Conservation (phyloP, 2,888 invertebrate species). For the Tetragonisca angustula region DNA sequence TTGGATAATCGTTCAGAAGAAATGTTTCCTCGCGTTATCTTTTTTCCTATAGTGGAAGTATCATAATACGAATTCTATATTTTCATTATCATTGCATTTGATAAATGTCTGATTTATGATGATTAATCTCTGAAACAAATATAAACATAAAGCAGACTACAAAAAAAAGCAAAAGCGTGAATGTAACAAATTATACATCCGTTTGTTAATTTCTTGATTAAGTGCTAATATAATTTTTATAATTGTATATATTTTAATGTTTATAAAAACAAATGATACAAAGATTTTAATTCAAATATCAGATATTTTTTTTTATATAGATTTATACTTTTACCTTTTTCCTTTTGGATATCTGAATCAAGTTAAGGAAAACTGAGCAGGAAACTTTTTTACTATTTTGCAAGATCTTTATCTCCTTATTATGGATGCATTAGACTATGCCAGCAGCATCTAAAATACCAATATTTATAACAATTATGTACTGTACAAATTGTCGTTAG, state of each 20-base stretch:
- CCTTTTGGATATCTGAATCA: neutral
- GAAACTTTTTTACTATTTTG: neutral
- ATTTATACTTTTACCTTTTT: neutral
- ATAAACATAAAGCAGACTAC: neutral
- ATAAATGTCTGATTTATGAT: neutral
- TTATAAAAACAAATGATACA: neutral
- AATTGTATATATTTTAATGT: neutral
- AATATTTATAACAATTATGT: neutral
- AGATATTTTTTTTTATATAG: neutral
- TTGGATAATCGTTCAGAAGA: neutral
- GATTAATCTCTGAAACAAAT: neutral
- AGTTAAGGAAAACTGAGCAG: neutral
- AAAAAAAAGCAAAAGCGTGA: neutral
- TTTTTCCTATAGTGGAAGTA: neutral
- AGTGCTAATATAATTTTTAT: neutral
- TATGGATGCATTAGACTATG: neutral
- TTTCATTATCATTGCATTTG: neutral
- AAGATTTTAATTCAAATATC: neutral
- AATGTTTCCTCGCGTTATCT: neutral
- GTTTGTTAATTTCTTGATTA: neutral
- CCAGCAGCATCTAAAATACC: neutral
- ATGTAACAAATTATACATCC: neutral
- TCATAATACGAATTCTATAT: neutral
- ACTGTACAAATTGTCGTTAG: neutral
- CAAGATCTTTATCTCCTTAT: neutral